These are phyloP conservation scores for Lepidurus arcticus DNA, from an alignment of 1,140 invertebrate species.

Conservation along the genomic window DNA sequence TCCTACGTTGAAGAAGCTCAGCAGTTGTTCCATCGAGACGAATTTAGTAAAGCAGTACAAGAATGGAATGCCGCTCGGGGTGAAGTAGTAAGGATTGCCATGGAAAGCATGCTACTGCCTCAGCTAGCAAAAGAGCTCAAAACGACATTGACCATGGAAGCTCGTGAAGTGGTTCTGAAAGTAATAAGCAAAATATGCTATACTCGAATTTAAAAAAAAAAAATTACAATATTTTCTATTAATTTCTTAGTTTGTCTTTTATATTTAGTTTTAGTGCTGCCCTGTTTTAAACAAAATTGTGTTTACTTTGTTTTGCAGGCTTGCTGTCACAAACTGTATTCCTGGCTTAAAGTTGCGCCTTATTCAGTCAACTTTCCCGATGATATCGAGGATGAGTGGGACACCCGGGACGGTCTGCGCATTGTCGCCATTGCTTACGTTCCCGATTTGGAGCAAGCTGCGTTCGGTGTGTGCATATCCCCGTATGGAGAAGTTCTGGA, in stretches of 20 bases:
- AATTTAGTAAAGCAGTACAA: constrained; percentile 91
- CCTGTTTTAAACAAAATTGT: not conserved
- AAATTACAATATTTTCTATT: constrained; percentile 28
- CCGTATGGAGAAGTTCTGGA: constrained; percentile 88
- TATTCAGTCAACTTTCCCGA: constrained; percentile 69
- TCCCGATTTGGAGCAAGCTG: constrained; percentile 74
- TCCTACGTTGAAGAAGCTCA: constrained; percentile 87
- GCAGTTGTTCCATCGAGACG: constrained; percentile 75
- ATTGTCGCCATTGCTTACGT: constrained; percentile 84
- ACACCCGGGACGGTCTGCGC: constrained; percentile 73
- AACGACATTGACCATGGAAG: constrained; percentile 71
- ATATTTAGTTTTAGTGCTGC: not conserved
- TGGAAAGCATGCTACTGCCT: constrained; percentile 82
- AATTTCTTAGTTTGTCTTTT: constrained; percentile 30
- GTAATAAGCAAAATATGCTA: constrained; percentile 53
- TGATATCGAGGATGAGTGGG: constrained; percentile 89
- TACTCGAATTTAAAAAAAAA: not conserved
- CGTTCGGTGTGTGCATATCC: constrained; percentile 80
- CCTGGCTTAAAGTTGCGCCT: constrained; percentile 87
- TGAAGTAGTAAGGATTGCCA: constrained; percentile 79
- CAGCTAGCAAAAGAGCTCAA: constrained; percentile 82
- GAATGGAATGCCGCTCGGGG: constrained; percentile 90
- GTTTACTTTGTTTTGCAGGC: constrained; percentile 37
- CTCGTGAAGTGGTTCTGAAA: constrained; percentile 81
- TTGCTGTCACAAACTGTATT: constrained; percentile 68